Evolutionary conservation across 2,888 invertebrate species (phyloP), one percentile per base, ranked within the genome.

Genomic region (Ligdia adustata): DNA sequence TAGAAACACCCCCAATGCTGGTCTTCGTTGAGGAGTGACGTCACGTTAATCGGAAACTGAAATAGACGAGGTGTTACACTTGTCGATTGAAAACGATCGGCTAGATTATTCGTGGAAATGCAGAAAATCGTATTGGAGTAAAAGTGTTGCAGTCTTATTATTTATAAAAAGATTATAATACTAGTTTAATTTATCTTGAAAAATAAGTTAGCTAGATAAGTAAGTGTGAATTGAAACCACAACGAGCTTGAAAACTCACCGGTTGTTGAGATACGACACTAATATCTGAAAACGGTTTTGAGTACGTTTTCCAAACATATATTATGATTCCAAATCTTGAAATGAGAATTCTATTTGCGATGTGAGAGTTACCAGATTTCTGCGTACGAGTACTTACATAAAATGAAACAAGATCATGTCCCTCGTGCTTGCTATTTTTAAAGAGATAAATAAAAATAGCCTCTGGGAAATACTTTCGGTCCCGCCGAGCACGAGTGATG

Each of bases 1-100:
- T 89, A 90, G 67, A 80, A 90, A 53, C 84, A 82, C 1, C 85
- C 82, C 90, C 90, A 90, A 9, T 75, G 66, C 43, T 87, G 82
- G 11, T 75, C 73, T 47, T 88, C 89, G 53, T 86, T 83, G 70
- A 88, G 72, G 6, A 88, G 60, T 3, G 69, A 29, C 7, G 85
- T 83, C 35, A 80, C 68, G 55, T 82, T 71, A 18, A 60, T 50
- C 0, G 81, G 80, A 49, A 85, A 84, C 89, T 90, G 60, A 18
- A 69, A 69, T 18, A 14, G 6, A n/a, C 9, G 6, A 11, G 15
- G 26, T 7, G 7, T 35, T 35, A 35, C 12, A 18, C 3, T 5
- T 34, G 14, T 22, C 22, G 14, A 34, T 18, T 13, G 12, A 22
- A 34, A 34, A 14, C 13, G 22, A 24, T 34, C 9, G 9, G n/a